Evolutionary conservation across 2,113 vertebrate genomes (phyloP).

Genomic region (Donacobius atricapilla): DNA sequence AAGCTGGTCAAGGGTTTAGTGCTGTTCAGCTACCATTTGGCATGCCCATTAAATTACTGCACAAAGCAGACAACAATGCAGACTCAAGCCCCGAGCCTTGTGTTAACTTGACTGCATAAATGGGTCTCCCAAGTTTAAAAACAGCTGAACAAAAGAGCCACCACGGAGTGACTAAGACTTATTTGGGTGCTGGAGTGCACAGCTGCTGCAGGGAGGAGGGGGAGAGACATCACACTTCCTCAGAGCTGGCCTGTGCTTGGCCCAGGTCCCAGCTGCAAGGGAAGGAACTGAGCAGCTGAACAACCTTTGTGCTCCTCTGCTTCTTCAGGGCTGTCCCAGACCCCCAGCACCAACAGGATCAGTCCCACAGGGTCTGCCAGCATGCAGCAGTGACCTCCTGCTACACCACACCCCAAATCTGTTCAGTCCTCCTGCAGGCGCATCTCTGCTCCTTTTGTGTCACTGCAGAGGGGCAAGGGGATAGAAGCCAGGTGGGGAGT

Average conservation of each 20-base stretch:
- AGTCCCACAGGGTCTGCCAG: neutral
- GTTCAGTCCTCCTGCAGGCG: neutral
- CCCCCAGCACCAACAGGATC: rapidly evolving
- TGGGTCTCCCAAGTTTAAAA: neutral
- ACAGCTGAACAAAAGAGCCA: neutral
- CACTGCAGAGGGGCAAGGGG: neutral
- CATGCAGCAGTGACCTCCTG: neutral
- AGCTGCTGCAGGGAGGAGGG: neutral
- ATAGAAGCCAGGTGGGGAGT: neutral
- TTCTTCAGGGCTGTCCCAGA: neutral
- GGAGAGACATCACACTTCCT: neutral
- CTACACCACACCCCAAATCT: neutral
- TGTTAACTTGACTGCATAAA: constrained; percentile 4
- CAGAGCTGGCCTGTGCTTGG: neutral
- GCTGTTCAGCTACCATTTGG: neutral
- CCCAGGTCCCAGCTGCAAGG: neutral
- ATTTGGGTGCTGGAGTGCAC: neutral
- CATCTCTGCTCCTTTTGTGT: neutral
- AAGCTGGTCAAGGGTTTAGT: neutral
- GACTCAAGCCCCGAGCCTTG: neutral
- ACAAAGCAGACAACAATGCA: constrained; percentile 25
- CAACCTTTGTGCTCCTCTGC: neutral
- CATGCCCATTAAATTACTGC: constrained; percentile 34
- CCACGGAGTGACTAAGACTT: neutral
- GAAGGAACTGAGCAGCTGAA: neutral